phyloP scores from a whole-genome alignment of 2,797 vertebrate genomes.

The Heteromormyrus szaboi region DNA sequence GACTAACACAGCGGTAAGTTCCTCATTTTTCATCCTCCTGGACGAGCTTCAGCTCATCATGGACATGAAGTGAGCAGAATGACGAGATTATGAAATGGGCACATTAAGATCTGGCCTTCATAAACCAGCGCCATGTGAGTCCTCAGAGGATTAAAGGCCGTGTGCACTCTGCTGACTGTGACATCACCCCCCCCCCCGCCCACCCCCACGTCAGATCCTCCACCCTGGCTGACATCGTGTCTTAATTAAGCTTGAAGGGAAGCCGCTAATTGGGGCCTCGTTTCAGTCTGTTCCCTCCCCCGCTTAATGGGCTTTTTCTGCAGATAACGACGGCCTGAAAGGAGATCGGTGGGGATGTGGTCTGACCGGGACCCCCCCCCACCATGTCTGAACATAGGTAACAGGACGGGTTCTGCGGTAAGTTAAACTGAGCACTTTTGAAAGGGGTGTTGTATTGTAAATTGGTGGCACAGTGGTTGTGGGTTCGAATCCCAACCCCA shows the following conservation, averaged over 20 bases:
- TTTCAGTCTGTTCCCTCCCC: background rate
- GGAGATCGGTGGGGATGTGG: background rate
- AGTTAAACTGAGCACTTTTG: background rate
- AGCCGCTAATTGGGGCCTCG: constrained; percentile 8
- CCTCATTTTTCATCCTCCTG: background rate
- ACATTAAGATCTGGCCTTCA: background rate
- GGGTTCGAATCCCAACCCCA: background rate
- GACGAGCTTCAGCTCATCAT: background rate
- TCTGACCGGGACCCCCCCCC: background rate
- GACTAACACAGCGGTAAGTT: background rate
- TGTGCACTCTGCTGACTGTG: background rate
- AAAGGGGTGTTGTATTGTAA: background rate
- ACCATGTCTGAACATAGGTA: background rate
- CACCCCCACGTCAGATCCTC: background rate
- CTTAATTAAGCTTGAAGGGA: constrained; percentile 11
- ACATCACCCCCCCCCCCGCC: constrained; percentile 14
- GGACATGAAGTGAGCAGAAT: background rate
- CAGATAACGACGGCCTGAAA: background rate
- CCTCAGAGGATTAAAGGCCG: background rate
- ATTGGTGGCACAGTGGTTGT: background rate
- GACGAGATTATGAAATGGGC: background rate
- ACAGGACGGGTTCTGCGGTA: background rate
- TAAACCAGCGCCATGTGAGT: background rate
- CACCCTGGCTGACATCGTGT: background rate
- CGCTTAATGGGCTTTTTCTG: constrained; percentile 17